phyloP scores from a whole-genome alignment of 2,888 invertebrate species.

The Campopleginae sp. region DNA sequence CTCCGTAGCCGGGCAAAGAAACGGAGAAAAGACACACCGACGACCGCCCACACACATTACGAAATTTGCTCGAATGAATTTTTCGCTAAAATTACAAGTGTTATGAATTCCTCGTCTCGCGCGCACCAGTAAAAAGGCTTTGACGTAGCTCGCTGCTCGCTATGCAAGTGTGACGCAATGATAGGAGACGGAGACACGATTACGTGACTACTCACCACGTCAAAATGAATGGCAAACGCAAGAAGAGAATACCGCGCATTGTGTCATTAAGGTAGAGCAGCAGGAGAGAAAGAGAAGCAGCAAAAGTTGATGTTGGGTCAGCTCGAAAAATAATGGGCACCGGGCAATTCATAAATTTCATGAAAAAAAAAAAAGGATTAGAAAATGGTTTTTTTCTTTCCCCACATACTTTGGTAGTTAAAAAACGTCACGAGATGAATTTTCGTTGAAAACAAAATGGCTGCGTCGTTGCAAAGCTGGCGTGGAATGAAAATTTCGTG shows the following conservation, averaged over 20 bases:
- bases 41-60: neutral
- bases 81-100: slow-evolving; percentile 16
- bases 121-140: slow-evolving; percentile 42
- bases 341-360: neutral
- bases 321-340: neutral
- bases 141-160: slow-evolving; percentile 34
- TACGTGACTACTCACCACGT: slow-evolving; percentile 66
- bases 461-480: neutral
- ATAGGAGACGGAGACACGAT: slow-evolving; percentile 51
- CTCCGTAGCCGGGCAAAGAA: neutral
- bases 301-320: slow-evolving; percentile 25
- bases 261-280: slow-evolving; percentile 42
- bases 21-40: too few species aligned
- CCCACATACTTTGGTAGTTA: neutral
- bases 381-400: too few species aligned
- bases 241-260: slow-evolving; percentile 23
- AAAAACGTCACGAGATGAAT: neutral
- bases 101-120: slow-evolving; percentile 26
- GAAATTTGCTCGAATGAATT: slow-evolving; percentile 11
- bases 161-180: slow-evolving; percentile 62
- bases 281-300: slow-evolving; percentile 37
- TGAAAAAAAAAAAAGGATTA: neutral
- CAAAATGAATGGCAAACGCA: slow-evolving; percentile 46
- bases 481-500: neutral
- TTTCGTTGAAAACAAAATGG: neutral